phyloP scores from a whole-genome alignment of 2,113 vertebrate species.

The Prietella phreatophila region DNA sequence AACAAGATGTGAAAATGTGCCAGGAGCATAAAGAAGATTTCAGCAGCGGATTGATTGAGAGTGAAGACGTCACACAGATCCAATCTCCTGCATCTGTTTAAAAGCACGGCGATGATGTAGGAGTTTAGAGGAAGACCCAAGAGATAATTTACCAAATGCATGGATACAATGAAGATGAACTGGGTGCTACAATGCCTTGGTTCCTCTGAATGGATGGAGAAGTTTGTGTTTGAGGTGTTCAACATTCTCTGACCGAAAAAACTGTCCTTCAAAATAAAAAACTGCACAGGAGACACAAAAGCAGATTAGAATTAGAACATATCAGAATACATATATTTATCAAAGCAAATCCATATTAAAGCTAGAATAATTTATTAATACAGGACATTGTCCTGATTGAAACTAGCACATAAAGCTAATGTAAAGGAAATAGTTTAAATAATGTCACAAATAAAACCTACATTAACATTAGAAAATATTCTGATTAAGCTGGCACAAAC shows the following conservation, averaged over 20 bases:
- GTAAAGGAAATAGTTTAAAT: no score
- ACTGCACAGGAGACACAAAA: neutral
- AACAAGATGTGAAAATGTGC: neutral
- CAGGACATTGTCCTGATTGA: no score
- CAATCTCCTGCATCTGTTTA: neutral
- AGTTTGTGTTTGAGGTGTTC: neutral
- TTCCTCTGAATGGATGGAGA: neutral
- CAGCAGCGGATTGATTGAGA: constrained; percentile 15
- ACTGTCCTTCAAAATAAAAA: neutral
- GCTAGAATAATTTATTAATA: neutral
- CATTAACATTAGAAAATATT: no score
- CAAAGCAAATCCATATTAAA: neutral
- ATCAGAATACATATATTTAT: neutral
- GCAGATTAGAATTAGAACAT: neutral
- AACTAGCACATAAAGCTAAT: no score
- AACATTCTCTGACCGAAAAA: neutral
- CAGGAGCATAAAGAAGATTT: constrained; percentile 24
- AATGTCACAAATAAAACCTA: no score
- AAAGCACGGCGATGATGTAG: neutral
- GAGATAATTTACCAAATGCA: neutral
- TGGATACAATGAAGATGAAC: neutral
- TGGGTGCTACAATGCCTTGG: neutral
- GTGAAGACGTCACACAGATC: constrained; percentile 20
- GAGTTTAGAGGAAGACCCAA: constrained; percentile 5
- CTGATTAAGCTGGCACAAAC: no score